Percentiles rank a stretch among this genome's conserved stretches.
These are phyloP conservation scores for Axea sp. DNA, from an alignment of 2,888 invertebrate species.

Conservation along the genomic window DNA sequence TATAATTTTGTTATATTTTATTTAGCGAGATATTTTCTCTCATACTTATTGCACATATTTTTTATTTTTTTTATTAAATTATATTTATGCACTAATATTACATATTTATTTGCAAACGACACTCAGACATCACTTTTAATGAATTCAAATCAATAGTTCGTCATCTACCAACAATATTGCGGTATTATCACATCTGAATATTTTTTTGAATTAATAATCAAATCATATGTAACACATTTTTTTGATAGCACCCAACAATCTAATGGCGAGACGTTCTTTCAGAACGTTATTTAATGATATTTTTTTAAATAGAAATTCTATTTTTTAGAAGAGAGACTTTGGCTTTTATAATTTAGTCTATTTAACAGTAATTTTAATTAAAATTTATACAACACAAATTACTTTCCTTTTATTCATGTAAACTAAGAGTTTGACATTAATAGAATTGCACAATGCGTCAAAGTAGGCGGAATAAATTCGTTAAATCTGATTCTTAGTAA, in stretches of 20 bases:
- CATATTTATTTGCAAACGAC: conserved; percentile 1
- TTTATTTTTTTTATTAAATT: background rate
- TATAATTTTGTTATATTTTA: conserved; percentile 8
- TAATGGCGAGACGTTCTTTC: no score
- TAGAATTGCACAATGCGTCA: no score
- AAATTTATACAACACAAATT: no score
- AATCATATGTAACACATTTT: background rate
- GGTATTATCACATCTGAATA: conserved; percentile 18
- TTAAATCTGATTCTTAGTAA: no score
- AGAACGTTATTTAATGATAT: background rate
- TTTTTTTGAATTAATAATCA: background rate
- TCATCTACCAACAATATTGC: conserved; percentile 4
- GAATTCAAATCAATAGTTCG: background rate
- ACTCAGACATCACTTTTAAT: conserved; percentile 13
- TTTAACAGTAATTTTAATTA: no score
- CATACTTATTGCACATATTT: conserved; percentile 22
- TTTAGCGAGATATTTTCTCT: conserved; percentile 18
- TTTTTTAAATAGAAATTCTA: no score
- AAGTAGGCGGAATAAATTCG: no score
- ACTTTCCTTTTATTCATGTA: no score
- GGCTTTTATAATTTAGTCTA: no score
- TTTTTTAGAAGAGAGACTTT: no score
- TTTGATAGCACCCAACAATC: no score
- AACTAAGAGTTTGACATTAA: no score
- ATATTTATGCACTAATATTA: conserved; percentile 14